Conservation (phyloP, 2,888 invertebrate genomes). For the Drosophila algonquin region DNA sequence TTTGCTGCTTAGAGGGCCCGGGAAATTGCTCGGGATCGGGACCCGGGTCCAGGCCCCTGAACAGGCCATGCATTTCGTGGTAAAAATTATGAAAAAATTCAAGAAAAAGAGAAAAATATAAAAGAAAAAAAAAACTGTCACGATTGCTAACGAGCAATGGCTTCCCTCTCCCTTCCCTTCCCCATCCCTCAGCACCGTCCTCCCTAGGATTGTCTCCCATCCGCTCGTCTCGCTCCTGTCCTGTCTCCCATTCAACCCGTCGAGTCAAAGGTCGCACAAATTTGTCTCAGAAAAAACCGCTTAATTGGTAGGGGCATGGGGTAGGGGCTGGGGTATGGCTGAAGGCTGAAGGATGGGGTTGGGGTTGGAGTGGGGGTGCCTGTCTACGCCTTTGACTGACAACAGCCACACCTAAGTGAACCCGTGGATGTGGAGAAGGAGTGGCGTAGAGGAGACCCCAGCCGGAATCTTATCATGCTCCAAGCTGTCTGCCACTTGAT, state of each 20-base stretch:
- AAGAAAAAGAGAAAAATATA: slow-evolving; percentile 17
- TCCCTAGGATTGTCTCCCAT: slow-evolving; percentile 12
- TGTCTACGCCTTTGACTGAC: slow-evolving; percentile 74
- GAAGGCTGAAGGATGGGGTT: neutral
- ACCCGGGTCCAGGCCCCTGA: slow-evolving; percentile 35
- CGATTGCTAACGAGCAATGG: slow-evolving; percentile 71
- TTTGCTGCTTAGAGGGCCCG: slow-evolving; percentile 39
- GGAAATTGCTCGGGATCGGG: slow-evolving; percentile 49
- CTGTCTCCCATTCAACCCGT: slow-evolving; percentile 22
- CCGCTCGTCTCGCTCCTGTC: neutral
- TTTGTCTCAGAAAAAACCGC: slow-evolving; percentile 71
- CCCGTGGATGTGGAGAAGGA: slow-evolving; percentile 1
- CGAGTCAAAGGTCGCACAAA: slow-evolving; percentile 77
- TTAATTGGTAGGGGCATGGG: slow-evolving; percentile 58
- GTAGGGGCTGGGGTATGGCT: slow-evolving; percentile 26
- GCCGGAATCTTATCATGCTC: slow-evolving; percentile 41
- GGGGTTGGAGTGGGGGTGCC: slow-evolving; percentile 34
- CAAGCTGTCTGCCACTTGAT: slow-evolving; percentile 58
- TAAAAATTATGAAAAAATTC: slow-evolving; percentile 69
- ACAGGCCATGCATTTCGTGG: slow-evolving; percentile 60
- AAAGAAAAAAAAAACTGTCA: slow-evolving; percentile 65
- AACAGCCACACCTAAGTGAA: slow-evolving; percentile 77
- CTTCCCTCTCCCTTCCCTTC: neutral
- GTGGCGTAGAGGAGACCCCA: neutral
- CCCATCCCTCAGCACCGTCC: neutral